These are phyloP conservation scores for Choristoneura rosaceana DNA, from an alignment of 2,888 invertebrate species.

Conservation along the genomic window DNA sequence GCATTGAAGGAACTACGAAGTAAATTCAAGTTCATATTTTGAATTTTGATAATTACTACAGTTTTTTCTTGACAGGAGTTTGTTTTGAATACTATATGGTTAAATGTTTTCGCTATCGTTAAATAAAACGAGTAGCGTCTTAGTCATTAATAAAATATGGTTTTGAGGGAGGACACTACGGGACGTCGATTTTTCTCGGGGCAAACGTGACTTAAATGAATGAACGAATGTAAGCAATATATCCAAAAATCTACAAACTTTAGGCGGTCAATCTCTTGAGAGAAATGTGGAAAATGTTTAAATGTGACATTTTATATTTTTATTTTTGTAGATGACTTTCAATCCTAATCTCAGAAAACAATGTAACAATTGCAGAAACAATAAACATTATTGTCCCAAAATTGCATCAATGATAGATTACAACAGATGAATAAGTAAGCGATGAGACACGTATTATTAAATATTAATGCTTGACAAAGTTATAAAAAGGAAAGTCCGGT, in stretches of 20 bases:
- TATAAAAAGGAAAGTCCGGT: too few species aligned
- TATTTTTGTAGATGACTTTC: not conserved
- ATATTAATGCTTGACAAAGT: too few species aligned
- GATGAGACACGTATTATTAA: too few species aligned
- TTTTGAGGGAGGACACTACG: not conserved
- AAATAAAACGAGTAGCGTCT: not conserved
- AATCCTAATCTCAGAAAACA: too few species aligned
- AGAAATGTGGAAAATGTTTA: not conserved
- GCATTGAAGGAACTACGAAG: not conserved
- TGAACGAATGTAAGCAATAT: not conserved
- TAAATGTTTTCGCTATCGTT: not conserved
- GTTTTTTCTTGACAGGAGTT: not conserved
- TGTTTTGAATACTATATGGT: too few species aligned
- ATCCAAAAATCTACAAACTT: not conserved
- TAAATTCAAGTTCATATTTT: too few species aligned
- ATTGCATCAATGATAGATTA: too few species aligned
- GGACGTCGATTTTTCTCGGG: not conserved
- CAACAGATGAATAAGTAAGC: too few species aligned
- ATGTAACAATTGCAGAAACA: too few species aligned
- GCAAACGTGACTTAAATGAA: conserved; percentile 1
- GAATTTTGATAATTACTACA: too few species aligned
- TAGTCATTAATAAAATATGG: not conserved
- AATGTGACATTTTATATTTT: not conserved
- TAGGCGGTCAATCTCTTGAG: not conserved
- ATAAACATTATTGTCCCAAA: too few species aligned